Conservation (phyloP, 2,113 vertebrate genomes). For the Dromiciops gliroides region DNA sequence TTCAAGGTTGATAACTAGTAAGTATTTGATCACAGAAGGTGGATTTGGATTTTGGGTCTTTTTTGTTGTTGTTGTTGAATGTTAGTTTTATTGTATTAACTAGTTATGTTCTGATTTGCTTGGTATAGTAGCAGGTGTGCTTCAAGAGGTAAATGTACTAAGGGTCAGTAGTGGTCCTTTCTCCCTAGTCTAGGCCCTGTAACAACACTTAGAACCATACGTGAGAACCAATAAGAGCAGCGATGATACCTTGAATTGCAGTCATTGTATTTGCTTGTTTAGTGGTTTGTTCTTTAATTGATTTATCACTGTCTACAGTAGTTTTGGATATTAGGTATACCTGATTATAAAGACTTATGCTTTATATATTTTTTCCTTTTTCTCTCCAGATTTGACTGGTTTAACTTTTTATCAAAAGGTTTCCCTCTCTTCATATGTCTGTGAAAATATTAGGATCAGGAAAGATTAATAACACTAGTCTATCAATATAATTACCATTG, state of each 20-base stretch:
- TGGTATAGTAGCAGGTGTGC: background rate
- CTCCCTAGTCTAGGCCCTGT: background rate
- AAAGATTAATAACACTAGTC: background rate
- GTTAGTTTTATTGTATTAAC: background rate
- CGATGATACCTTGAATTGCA: background rate
- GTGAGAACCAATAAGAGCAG: constrained; percentile 17
- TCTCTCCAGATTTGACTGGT: background rate
- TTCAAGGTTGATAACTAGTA: background rate
- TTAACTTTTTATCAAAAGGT: background rate
- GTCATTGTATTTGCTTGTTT: constrained; percentile 30
- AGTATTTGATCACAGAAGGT: background rate
- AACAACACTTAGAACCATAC: background rate
- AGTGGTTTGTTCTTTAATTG: background rate
- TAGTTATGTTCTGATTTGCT: background rate
- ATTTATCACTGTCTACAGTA: background rate
- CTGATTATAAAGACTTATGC: background rate
- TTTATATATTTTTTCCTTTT: background rate
- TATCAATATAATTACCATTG: constrained; percentile 12
- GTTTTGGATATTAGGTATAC: background rate
- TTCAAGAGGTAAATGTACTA: background rate
- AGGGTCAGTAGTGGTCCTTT: background rate
- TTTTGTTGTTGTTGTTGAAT: background rate
- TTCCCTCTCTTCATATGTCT: constrained; percentile 11
- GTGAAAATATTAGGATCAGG: background rate
- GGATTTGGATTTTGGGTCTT: background rate